Evolutionary conservation across 2,888 invertebrate genomes (phyloP), one percentile per base, ranked within the genome.

Genomic region (Elegia similella): DNA sequence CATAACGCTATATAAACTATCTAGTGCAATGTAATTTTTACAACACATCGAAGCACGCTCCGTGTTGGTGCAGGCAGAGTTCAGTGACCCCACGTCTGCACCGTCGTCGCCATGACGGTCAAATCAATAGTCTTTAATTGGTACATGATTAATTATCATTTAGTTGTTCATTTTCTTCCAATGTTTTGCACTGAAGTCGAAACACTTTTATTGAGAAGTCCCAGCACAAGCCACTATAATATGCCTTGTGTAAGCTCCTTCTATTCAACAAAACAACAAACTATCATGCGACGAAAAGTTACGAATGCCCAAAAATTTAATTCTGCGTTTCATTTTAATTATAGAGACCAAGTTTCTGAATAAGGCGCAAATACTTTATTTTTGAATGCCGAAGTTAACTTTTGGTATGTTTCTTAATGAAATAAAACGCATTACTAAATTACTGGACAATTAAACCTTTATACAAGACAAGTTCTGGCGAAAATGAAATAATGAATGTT

Each of bases 1-100:
- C 78, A 75, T 81, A 81, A 84, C 57, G 72, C 77, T 81, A 72
- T 77, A 75, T 76, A 77, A 76, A 79, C 74, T 73, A 69, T 69
- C 66, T 61, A 70, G 73, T 67, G 72, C 71, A 76, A 79, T 75
- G 68, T 71, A 77, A 79, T 67, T 67, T 74, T 74, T 71, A 73
- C 72, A 72, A 75, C 68, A 61, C 61, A 58, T 64, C 47, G 42
- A 57, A 56, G 54, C 50, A 52, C 42, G 50, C 32, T 48, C 32
- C 17, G 42, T 48, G 48, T 30, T 17, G 29, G 47, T 48, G 56
- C 43, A 23, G 56, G n/a, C 15, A 16, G 48, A 13, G 47, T 47
- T 47, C 53, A 29, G 17, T 13, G 42, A 52, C 52, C 42, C n/a
- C 47, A 1, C 15, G 10, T 6, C 17, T 32, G 12, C 34, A 34